phyloP scores from a whole-genome alignment of 2,888 invertebrate genomes.

The Tribolium freemani region DNA sequence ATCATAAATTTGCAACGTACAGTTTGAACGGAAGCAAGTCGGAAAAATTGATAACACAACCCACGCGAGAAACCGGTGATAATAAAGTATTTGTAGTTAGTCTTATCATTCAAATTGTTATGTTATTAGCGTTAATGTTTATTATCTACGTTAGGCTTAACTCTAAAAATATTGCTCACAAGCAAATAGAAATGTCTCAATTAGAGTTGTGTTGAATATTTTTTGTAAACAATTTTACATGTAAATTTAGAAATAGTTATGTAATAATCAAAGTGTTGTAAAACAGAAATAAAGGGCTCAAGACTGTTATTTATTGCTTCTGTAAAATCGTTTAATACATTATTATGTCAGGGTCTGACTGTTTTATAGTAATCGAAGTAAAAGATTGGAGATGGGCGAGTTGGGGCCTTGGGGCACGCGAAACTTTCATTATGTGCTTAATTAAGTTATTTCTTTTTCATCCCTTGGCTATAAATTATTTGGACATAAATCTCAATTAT shows the following conservation, averaged over 20 bases:
- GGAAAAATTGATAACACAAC: background rate
- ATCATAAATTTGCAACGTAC: background rate
- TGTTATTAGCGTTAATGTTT: background rate
- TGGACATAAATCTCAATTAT: conserved; percentile 29
- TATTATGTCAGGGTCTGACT: background rate
- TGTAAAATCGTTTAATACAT: background rate
- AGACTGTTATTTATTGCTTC: background rate
- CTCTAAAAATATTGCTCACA: background rate
- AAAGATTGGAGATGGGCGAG: background rate
- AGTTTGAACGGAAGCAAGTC: background rate
- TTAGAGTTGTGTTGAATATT: background rate
- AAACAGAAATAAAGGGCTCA: too few species aligned
- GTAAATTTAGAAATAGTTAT: background rate
- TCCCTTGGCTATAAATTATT: conserved; percentile 18
- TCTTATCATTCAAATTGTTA: background rate
- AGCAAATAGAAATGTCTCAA: background rate
- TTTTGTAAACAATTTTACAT: too few species aligned
- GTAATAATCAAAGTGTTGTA: too few species aligned
- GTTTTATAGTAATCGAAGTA: background rate
- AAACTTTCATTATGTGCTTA: conserved; percentile 22
- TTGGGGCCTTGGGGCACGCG: conserved; percentile 1
- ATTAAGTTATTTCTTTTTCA: conserved; percentile 25
- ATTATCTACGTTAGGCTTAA: background rate
- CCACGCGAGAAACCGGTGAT: background rate
- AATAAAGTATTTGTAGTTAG: background rate